These are phyloP conservation scores for Deroplatys truncata DNA, from an alignment of 2,888 invertebrate genomes.

Conservation along the genomic window DNA sequence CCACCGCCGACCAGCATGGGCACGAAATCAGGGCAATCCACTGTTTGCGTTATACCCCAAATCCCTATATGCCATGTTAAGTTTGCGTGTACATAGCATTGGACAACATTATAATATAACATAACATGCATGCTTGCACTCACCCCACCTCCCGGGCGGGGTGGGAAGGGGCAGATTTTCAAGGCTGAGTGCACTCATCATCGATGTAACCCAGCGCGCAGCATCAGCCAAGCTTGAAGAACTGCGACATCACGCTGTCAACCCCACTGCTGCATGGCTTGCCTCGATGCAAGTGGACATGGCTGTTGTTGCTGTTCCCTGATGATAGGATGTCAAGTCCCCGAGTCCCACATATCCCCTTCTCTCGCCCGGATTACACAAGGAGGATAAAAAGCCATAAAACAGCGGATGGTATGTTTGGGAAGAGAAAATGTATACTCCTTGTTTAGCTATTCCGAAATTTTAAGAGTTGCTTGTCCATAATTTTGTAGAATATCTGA, in stretches of 20 bases:
- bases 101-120: conserved; percentile 17
- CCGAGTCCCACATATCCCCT: background rate
- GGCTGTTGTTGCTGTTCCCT: background rate
- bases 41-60: conserved; percentile 15
- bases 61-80: conserved; percentile 19
- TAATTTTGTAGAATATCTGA: no score
- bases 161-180: background rate
- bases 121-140: background rate
- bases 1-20: background rate
- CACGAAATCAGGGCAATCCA: conserved; percentile 8
- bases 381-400: background rate
- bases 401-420: background rate
- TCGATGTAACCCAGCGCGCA: conserved; percentile 2
- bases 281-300: conserved; percentile 9
- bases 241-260: conserved; percentile 4
- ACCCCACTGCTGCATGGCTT: conserved; percentile 5
- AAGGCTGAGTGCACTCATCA: conserved; percentile 18
- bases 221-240: conserved; percentile 4
- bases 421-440: background rate
- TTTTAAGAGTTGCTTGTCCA: no score
- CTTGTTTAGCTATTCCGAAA: no score
- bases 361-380: background rate
- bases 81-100: conserved; percentile 7
- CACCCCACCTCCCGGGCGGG: background rate
- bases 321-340: conserved; percentile 13